Percentiles rank a stretch among this genome's conserved stretches.
phyloP scores from a whole-genome alignment of 2,113 vertebrate species.

The Megaceryle maxima region DNA sequence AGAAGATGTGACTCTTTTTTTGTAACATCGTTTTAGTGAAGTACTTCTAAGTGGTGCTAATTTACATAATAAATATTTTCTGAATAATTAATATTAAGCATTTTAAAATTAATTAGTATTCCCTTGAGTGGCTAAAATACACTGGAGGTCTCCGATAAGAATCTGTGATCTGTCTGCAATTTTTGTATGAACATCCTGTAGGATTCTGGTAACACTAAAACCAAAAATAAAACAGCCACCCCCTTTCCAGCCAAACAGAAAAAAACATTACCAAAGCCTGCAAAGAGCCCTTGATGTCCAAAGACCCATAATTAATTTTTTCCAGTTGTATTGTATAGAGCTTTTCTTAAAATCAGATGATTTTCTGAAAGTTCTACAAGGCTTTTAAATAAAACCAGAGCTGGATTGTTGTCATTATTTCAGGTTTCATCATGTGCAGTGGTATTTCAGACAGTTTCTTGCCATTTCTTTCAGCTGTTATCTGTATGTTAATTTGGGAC shows the following conservation, averaged over 20 bases:
- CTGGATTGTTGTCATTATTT: background rate
- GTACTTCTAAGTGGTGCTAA: background rate
- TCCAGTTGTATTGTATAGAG: background rate
- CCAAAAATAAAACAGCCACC: background rate
- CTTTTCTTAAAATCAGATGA: background rate
- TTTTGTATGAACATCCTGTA: conserved; percentile 44
- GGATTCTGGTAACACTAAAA: conserved; percentile 26
- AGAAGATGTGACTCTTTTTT: background rate
- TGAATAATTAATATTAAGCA: background rate
- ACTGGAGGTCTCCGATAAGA: background rate
- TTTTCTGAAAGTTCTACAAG: background rate
- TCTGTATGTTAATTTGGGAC: background rate
- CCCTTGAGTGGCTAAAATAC: background rate
- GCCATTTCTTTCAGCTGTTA: background rate
- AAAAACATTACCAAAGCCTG: background rate
- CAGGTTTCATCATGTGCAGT: background rate
- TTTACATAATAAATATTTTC: background rate
- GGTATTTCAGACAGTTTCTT: background rate
- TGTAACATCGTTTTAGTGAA: background rate
- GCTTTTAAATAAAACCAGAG: background rate
- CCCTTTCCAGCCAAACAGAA: background rate
- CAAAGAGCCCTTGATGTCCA: background rate
- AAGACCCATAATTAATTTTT: background rate
- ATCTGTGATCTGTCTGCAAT: conserved; percentile 27
- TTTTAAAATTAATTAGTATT: background rate